Base-by-base conservation (phyloP, 2,888 invertebrate species). In the Diadegma fenestrale region DNA sequence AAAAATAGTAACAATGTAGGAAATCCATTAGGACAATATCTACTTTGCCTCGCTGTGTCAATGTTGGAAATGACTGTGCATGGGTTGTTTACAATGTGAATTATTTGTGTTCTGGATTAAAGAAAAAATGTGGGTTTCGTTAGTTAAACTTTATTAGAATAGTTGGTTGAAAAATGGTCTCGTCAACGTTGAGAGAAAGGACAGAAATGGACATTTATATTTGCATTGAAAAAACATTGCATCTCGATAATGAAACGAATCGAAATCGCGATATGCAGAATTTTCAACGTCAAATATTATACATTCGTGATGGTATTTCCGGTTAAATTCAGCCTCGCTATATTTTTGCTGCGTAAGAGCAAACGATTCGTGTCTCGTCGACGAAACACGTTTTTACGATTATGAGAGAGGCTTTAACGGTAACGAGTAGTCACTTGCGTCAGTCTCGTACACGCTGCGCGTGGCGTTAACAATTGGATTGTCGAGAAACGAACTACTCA, bases 301-400 rank as follows among this genome's bases (percentile, higher is more conserved):
- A 3, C 19, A 8, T 51, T n/a, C 30, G 17, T 51, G 17, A 17
- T 33, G 6, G 30, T 26, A 51, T 54, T 72, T 64, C 12, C 43
- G 37, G 51, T 73, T 51, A 48, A 22, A 22, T 61, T 81, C 64
- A 58, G 61, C 73, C 33, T 73, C 51, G 63, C 45, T 1, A 78
- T 72, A 81, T 85, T 78, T 82, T 72, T 51, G 79, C 75, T 80
- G 78, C 81, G 78, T 54, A 78, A 81, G 81, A 66, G 76, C 63
- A 79, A 83, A 78, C 22, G 41, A 77, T 80, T 81, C 51, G 80
- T 58, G 58, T 63, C 73, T 61, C 64, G 80, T 81, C 73, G 58
- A 78, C 78, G 78, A 76, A 79, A 72, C 75, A 61, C 45, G 61
- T 71, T 68, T 80, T 79, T 79, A 79, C 82, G 75, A 76, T 82